Base-by-base conservation (phyloP, 2,888 invertebrate species). In the Muschampia plurimacula region DNA sequence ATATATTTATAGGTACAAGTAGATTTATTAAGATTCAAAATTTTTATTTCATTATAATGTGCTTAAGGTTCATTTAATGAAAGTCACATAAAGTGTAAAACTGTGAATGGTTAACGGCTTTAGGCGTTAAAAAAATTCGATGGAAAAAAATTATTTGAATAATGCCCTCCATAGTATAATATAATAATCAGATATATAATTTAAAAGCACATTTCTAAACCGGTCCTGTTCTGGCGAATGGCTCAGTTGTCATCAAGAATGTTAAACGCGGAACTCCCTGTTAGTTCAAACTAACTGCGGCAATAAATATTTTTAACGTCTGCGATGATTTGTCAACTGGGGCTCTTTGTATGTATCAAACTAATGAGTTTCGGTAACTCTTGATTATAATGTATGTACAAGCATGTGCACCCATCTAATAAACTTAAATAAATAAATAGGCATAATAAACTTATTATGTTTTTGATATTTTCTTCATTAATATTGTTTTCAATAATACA, bases 181-280 rank as follows among this genome's bases (percentile, higher is more conserved):
- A 1, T 49, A 7, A n/a, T 49, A n/a, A 49, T 46, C n/a, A 49
- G n/a, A 49, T 49, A 1, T n/a, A 49, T 13, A 49, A 6, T 49
- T 46, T 46, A 49, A 6, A 49, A 7, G 2, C 52, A n/a, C 59
- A 15, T 59, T 68, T 49, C 32, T 39, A 64, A 22, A 49, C 46
- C 88, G 80, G 60, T 74, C 82, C 93, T 89, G 90, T 72, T 72
- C 71, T 84, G 85, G 86, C 86, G 87, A 89, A 90, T 88, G 90
- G 89, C 83, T 84, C 81, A 89, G 85, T 88, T 94, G 95, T 95
- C 95, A 94, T 91, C 94, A 85, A 86, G 92, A 89, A 89, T 93
- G 90, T 93, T 92, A 93, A 93, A 89, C 87, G 83, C 85, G 81
- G 83, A 83, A 84, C 86, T 82, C 86, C 88, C 85, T 92, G 89